Evolutionary conservation across 2,797 vertebrate genomes (phyloP), one percentile per base, ranked within the genome.

Genomic region (Oreortyx pictus): DNA sequence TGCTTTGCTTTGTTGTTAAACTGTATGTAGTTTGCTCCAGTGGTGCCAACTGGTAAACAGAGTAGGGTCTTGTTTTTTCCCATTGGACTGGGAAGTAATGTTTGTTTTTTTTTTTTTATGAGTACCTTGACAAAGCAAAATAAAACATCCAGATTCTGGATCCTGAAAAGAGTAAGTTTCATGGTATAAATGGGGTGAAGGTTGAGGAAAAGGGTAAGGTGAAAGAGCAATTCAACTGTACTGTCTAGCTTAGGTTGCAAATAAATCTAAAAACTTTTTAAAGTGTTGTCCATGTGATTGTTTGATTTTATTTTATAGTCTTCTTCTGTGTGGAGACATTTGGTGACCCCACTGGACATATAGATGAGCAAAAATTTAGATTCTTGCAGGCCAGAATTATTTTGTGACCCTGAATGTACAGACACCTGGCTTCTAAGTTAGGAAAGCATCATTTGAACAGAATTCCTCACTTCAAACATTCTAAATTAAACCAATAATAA

Each of bases 321-420:
- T 41, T 41, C 39, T 41, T 41, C 39, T 41, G 3, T 60, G 46
- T 3, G 59, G 23, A 67, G 7, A 24, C 1, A 43, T 18, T 65
- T 61, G 11, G 10, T 41, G 43, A 52, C 57, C 14, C 56, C 50
- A 57, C 11, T 20, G 27, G 7, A 52, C 2, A 0, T 41, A 39
- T 6, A 87, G 31, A 35, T n/a, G 54, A 62, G 1, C 47, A 78
- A 79, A 23, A 64, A 57, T 39, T 39, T 57, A 54, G 64, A 68
- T 27, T 18, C 2, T 3, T 39, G 18, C 7, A 2, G 16, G 2
- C 1, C 22, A 77, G 14, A 65, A 20, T 3, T 56, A 29, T 54
- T 72, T 31, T 35, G 15, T 24, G 44, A 25, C n/a, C 13, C 39
- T 43, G 39, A 24, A 12, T 71, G 5, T 41, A n/a, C 27, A 39